Conservation (phyloP, 2,888 invertebrate species). For the Volucella inflata region DNA sequence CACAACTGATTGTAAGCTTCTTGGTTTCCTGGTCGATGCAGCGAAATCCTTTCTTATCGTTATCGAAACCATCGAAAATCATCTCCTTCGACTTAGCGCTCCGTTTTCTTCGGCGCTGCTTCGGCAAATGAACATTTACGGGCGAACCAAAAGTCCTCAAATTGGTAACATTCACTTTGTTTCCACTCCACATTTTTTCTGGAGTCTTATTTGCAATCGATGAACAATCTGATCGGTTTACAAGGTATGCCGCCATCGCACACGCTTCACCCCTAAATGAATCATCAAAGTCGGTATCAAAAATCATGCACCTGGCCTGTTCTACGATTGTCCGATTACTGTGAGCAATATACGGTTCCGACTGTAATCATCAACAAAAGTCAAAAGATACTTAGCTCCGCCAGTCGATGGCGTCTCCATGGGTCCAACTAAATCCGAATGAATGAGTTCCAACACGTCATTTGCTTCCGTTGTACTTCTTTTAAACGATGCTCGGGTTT, state of each 20-base stretch:
- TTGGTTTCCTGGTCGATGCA: too few relatives aligned
- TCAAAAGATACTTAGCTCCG: background rate
- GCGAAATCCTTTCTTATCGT: too few relatives aligned
- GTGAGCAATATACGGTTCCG: constrained; percentile 35
- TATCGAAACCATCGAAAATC: background rate
- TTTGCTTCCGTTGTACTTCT: background rate
- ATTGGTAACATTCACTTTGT: constrained; percentile 47
- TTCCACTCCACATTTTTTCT: constrained; percentile 60
- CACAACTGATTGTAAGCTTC: too few relatives aligned
- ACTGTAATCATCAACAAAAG: constrained; percentile 6
- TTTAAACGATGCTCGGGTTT: background rate
- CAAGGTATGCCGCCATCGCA: too few relatives aligned
- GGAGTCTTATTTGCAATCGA: too few relatives aligned
- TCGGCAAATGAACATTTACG: constrained; percentile 61
- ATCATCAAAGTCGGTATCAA: too few relatives aligned
- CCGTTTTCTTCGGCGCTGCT: constrained; percentile 31
- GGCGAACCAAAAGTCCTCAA: constrained; percentile 59
- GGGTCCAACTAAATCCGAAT: too few relatives aligned
- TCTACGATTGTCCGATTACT: constrained; percentile 73
- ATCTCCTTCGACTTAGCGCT: constrained; percentile 1
- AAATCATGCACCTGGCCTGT: too few relatives aligned
- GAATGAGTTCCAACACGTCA: too few relatives aligned
- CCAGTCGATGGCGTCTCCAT: constrained; percentile 9
- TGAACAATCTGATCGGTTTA: too few relatives aligned
- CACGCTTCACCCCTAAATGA: too few relatives aligned